Base-by-base conservation (phyloP, 1,140 invertebrate species). In the Melanaphis sacchari region DNA sequence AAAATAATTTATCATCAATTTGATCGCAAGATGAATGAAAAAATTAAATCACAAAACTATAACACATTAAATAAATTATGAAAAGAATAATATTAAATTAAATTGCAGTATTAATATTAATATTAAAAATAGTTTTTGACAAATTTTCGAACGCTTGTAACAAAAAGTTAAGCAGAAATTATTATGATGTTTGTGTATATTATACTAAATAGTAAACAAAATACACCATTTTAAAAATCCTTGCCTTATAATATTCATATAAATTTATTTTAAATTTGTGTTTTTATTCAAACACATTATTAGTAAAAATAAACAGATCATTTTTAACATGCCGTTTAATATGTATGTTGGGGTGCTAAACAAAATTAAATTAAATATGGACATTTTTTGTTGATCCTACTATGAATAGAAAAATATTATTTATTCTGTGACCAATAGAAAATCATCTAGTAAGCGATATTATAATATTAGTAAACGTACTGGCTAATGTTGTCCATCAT, bases 401-500 rank as follows among this genome's bases (percentile, higher is more conserved):
- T n/a, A n/a, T 15, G 46, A 3, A 31, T 3, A n/a, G 36, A 15
- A n/a, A 76, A n/a, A 76, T 76, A 76, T n/a, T 76, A 18, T 76
- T n/a, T 76, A 36, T 76, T n/a, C n/a, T 15, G 3, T n/a, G 15
- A 76, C 15, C 11, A 66, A 66, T 76, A 76, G 11, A n/a, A n/a
- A 18, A 76, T 76, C 15, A 36, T 76, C 18, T 18, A 76, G 31
- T n/a, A 36, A 0, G 1, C 59, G 15, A n/a, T n/a, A n/a, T 76
- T n/a, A 46, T 43, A n/a, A 31, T 85, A 85, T 43, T 26, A 41
- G 43, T n/a, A 22, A 36, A 96, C 97, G 96, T 95, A 98, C 97
- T 97, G 97, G 95, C 97, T 97, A 85, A 99, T 97, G 94, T 99
- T 99, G 94, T 99, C 98, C 98, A 99, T 99, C 96, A 98, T 97